Percentiles rank a stretch among this genome's conserved stretches.
These are phyloP conservation scores for Pteromalus puparum DNA, from an alignment of 1,140 invertebrate species.

Conservation along the genomic window DNA sequence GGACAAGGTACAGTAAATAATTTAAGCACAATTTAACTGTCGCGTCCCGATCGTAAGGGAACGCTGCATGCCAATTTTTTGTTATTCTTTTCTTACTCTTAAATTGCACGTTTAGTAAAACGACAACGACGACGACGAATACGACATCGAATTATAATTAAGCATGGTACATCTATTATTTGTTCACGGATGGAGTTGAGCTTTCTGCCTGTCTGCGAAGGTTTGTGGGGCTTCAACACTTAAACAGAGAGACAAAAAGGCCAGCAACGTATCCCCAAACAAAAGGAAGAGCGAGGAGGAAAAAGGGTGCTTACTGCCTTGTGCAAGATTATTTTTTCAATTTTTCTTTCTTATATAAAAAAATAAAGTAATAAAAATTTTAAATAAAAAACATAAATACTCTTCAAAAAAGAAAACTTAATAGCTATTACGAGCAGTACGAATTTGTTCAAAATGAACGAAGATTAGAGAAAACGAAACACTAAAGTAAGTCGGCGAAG, in stretches of 20 bases:
- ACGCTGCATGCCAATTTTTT: constrained; percentile 8
- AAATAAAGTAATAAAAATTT: not conserved
- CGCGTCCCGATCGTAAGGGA: constrained; percentile 3
- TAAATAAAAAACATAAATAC: not conserved
- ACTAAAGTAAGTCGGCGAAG: constrained; percentile 30
- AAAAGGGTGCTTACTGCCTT: constrained; percentile 15
- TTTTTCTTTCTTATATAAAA: not conserved
- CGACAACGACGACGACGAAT: constrained; percentile 60
- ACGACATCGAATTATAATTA: constrained; percentile 65
- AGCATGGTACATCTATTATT: constrained; percentile 45
- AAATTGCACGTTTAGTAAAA: constrained; percentile 54
- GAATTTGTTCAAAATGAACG: constrained; percentile 6
- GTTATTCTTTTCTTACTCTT: constrained; percentile 32
- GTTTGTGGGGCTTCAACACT: not conserved
- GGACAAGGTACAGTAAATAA: not conserved
- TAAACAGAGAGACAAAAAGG: constrained; percentile 10
- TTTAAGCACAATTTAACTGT: constrained; percentile 21
- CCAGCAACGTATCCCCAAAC: not conserved
- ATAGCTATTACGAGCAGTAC: not conserved
- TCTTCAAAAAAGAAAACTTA: not conserved
- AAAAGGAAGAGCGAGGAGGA: constrained; percentile 29
- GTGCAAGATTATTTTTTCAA: constrained; percentile 30
- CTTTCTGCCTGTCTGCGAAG: not conserved
- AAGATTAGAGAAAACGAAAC: constrained; percentile 3
- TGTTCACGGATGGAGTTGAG: constrained; percentile 5